A percentile compares a stretch with the other conserved stretches of the same genome.
Evolutionary conservation across 2,888 invertebrate genomes (phyloP).

Genomic region (Carpatolechia fugitivella): DNA sequence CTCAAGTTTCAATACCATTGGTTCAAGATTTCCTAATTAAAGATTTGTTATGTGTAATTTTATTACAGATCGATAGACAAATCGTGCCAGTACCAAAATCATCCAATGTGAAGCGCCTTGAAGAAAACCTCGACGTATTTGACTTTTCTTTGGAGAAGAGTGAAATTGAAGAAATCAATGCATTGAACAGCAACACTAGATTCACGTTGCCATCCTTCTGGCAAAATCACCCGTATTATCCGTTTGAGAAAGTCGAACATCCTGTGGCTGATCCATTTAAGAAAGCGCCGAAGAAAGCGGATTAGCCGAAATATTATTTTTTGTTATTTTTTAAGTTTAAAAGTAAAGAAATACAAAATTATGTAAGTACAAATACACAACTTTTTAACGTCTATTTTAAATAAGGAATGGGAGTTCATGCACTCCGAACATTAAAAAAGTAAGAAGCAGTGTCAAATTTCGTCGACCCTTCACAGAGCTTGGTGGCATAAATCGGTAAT

Average conservation of each 20-base stretch:
- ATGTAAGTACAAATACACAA: not conserved
- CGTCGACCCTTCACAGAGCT: no score
- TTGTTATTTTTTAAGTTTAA: no score
- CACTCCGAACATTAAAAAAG: no score
- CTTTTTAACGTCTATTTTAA: no score
- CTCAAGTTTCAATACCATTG: no score
- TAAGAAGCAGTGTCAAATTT: no score
- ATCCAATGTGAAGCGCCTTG: slow-evolving; percentile 40
- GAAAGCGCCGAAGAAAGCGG: not conserved
- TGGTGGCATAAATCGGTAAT: no score
- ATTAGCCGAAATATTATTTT: no score
- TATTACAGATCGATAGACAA: slow-evolving; percentile 61
- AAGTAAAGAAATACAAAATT: no score
- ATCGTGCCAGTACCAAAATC: slow-evolving; percentile 63
- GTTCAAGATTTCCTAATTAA: no score
- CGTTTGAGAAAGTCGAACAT: slow-evolving; percentile 54
- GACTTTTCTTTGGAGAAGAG: slow-evolving; percentile 51
- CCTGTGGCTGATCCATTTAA: slow-evolving; percentile 46
- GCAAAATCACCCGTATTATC: slow-evolving; percentile 63
- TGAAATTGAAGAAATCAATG: slow-evolving; percentile 48
- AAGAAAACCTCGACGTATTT: slow-evolving; percentile 61
- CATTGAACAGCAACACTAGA: slow-evolving; percentile 39
- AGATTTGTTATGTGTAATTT: no score
- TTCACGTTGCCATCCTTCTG: slow-evolving; percentile 62
- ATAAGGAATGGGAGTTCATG: no score